These are phyloP conservation scores for Cyaniris semiargus DNA, from an alignment of 2,888 invertebrate species.

Conservation along the genomic window DNA sequence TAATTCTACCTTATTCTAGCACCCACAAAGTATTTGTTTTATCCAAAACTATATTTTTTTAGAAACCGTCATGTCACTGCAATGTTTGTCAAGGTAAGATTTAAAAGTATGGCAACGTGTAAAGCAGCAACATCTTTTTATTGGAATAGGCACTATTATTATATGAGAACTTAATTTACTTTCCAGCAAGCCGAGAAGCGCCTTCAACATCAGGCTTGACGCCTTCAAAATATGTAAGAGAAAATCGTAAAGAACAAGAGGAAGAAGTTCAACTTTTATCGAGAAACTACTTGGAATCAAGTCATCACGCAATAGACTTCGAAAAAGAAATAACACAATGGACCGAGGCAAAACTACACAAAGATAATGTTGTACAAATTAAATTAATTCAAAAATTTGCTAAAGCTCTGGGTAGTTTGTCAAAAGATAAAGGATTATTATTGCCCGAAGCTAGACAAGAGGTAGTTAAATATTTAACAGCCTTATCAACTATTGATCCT, in stretches of 20 bases:
- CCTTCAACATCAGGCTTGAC: not conserved
- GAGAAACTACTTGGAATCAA: not conserved
- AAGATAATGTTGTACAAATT: not conserved
- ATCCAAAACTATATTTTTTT: not conserved
- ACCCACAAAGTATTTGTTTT: not conserved
- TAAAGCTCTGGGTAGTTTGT: not conserved
- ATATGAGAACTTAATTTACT: not conserved
- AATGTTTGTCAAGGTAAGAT: conserved; percentile 22
- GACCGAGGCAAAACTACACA: not conserved
- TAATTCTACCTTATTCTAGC: not conserved
- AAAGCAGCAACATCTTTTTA: not conserved
- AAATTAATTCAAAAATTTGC: conserved; percentile 13
- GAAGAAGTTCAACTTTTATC: conserved; percentile 2
- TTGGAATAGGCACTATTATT: not conserved
- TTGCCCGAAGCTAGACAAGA: conserved; percentile 5
- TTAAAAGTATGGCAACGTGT: not conserved
- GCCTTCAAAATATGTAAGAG: not conserved
- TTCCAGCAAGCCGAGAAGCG: not conserved
- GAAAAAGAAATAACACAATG: not conserved
- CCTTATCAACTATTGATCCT: not conserved
- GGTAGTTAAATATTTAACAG: conserved; percentile 10
- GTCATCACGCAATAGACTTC: not conserved
- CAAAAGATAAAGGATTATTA: not conserved
- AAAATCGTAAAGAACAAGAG: not conserved
- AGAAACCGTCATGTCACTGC: conserved; percentile 1